These are phyloP conservation scores for Leiothrix lutea DNA, from an alignment of 2,113 vertebrate species.

Conservation along the genomic window DNA sequence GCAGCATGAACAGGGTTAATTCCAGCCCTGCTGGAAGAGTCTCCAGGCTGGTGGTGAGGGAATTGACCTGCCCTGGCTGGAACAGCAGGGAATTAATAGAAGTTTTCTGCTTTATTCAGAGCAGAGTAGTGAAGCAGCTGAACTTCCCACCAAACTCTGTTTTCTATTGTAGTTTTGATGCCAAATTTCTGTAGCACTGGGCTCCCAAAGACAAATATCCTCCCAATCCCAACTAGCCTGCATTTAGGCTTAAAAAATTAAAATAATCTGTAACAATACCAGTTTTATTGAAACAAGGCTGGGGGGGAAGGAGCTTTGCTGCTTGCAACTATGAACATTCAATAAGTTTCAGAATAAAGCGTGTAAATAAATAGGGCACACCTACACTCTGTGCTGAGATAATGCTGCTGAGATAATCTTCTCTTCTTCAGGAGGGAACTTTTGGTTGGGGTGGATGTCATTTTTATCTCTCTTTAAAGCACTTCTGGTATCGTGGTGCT, in stretches of 20 bases:
- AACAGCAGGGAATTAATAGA: slow-evolving; percentile 66
- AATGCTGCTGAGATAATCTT: not conserved
- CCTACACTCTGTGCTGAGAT: not conserved
- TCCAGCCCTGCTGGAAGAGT: slow-evolving; percentile 18
- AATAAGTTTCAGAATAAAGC: not conserved
- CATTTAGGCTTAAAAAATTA: not conserved
- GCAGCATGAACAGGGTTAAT: slow-evolving; percentile 41
- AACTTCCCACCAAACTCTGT: slow-evolving; percentile 60
- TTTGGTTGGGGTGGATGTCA: not conserved
- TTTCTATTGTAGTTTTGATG: slow-evolving; percentile 62
- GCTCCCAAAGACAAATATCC: slow-evolving; percentile 16
- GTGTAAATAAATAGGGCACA: not conserved
- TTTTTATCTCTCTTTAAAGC: not conserved
- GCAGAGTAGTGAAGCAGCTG: slow-evolving; percentile 55
- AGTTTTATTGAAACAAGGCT: not conserved
- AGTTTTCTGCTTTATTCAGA: slow-evolving; percentile 51
- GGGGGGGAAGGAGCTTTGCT: not conserved
- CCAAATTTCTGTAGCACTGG: slow-evolving; percentile 4
- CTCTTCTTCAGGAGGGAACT: not conserved
- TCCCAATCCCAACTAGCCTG: not conserved
- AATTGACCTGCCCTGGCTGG: slow-evolving; percentile 23
- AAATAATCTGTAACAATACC: not conserved
- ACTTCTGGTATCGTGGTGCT: not conserved
- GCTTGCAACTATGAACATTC: not conserved
- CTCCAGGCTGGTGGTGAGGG: slow-evolving; percentile 21